Base-by-base conservation (phyloP, 2,888 invertebrate genomes). In the Ectemnius lituratus region DNA sequence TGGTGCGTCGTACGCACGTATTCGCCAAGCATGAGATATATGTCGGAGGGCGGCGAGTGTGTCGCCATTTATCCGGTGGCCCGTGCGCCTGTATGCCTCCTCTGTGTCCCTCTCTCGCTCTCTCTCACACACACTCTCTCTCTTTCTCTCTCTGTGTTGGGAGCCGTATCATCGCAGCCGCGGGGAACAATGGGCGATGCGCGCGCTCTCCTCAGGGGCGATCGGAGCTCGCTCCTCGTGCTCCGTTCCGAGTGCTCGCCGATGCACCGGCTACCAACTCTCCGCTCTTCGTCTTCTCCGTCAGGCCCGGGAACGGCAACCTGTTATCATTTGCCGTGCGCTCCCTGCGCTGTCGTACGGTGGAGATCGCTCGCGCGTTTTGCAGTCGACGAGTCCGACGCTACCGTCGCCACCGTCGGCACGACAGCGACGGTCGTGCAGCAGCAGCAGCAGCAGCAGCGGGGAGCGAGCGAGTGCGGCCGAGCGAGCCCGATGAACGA, bases 11-110 rank as follows among this genome's bases (percentile, higher is more conserved):
- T 52, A 52, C 52, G 52, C 37, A 23, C 4, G 45, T 47, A 18
- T 23, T 62, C 46, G 62, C 49, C 37, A 2, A 8, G 6, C 37
- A 37, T 37, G 37, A 37, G 37, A 37, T 37, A 37, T 37, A 37
- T 37, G 37, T 37, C 73, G 74, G 70, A 62, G 69, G 73, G 75
- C 72, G 78, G 70, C 74, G 74, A 81, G 85, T 37, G 37, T 37
- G 37, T 85, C 85, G 85, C 85, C 85, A 85, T 85, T 85, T 85
- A 85, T 84, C 84, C 81, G 78, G 76, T 81, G 76, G 84, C 73
- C 37, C 37, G 37, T 37, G 37, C 37, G 37, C 37, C 37, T 37
- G 6, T 37, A 37, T 37, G 37, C 37, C 37, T 37, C 37, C 23
- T 23, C 23, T 23, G 23, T 37, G 8, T 37, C 37, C 37, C 37